Evolutionary conservation across 2,113 vertebrate genomes (phyloP), one percentile per base, ranked within the genome.

Genomic region (Talpa occidentalis): DNA sequence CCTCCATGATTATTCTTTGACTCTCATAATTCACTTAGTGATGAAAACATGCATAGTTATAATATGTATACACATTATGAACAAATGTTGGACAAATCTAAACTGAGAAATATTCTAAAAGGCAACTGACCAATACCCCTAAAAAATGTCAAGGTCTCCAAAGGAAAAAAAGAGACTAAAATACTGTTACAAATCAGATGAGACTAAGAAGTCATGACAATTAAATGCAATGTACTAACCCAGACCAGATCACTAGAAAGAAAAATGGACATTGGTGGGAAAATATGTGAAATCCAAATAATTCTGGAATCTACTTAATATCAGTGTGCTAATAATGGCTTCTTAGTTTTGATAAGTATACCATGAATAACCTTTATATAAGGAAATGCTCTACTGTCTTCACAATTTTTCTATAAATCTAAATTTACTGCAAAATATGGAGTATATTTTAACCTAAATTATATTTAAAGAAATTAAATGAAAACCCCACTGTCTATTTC

Each of bases 341-440:
- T 56, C 59, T 56, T 80, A 35, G 64, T 79, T 79, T 64, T 74
- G 2, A 80, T 35, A 59, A 90, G 32, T 44, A 42, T 24, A 21
- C 9, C 26, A 59, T 9, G 24, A 19, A 12, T 62, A 85, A 62
- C 12, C 28, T 74, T 35, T 12, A 1, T 73, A 19, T 19, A 73
- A 77, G 62, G 8, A 77, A 93, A 82, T 15, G 22, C 11, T 17
- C 17, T 67, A 26, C 3, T 30, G 5, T 62, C 12, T 49, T 94
- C 32, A 40, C 15, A 56, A 28, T 11, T 59, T 86, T 87, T 70
- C 47, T 88, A 52, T 9, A 21, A 69, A 19, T 22, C 17, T 28
- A 88, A 90, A 93, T 56, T 64, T 86, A 88, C 70, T 90, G 10
- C 30, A 35, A 84, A 95, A 73, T 40, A 42, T 22, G 78, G 78